Conservation (phyloP, 1,140 invertebrate species). For the Zelostemma sp. region DNA sequence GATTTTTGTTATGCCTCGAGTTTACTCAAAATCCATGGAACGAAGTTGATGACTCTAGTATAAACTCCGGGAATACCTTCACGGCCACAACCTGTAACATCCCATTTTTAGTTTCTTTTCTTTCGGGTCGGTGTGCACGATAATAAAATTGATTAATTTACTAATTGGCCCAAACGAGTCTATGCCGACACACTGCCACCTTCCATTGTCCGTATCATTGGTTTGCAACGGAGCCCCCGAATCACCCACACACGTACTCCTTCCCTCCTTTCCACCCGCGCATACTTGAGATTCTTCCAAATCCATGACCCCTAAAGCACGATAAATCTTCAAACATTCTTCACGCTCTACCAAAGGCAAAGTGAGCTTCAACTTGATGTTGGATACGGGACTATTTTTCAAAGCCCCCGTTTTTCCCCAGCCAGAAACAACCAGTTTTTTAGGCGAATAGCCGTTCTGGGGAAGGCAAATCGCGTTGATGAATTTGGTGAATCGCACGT, state of each 20-base stretch:
- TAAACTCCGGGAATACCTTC: constrained; percentile 82
- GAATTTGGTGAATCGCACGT: constrained; percentile 76
- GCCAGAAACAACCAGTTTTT: constrained; percentile 79
- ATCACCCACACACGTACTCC: constrained; percentile 79
- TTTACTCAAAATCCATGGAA: constrained; percentile 77
- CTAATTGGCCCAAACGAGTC: constrained; percentile 86
- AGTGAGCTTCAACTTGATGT: constrained; percentile 71
- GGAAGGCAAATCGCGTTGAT: constrained; percentile 89
- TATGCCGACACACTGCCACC: constrained; percentile 74
- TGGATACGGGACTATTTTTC: constrained; percentile 68
- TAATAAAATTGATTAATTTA: no score
- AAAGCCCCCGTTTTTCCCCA: constrained; percentile 82
- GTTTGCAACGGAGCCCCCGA: constrained; percentile 83
- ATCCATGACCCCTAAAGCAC: constrained; percentile 38
- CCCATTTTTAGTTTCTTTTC: no score
- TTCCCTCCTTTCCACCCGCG: constrained; percentile 75
- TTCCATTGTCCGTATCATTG: constrained; percentile 42
- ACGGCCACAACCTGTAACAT: constrained; percentile 77
- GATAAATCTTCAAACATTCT: constrained; percentile 67
- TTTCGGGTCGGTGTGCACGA: no score
- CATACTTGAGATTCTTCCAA: constrained; percentile 70
- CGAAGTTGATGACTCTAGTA: constrained; percentile 76
- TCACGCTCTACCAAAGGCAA: constrained; percentile 65
- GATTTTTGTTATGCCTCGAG: constrained; percentile 42
- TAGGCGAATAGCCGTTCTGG: constrained; percentile 65